Base-by-base conservation (phyloP, 2,113 vertebrate species). In the Chionomys nivalis region DNA sequence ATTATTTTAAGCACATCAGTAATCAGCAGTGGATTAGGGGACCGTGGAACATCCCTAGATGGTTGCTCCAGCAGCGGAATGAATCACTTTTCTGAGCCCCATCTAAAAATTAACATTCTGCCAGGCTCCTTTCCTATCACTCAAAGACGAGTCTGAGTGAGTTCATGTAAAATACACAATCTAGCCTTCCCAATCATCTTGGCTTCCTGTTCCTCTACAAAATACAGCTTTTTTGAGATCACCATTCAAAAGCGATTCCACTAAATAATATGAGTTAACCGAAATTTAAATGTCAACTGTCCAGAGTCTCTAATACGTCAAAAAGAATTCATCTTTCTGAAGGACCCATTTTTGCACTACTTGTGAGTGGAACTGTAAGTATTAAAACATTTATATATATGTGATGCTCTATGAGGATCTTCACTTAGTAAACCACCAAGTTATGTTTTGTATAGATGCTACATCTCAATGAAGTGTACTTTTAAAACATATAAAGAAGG, bases 1-100 rank as follows among this genome's bases (percentile, higher is more conserved):
- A 79, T 75, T 92, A 85, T 72, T 82, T 87, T 77, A 82, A 97
- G 87, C 42, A 3, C 17, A 87, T 92, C 31, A 66, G 76, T 90
- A 95, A 89, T 88, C 73, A 96, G 26, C 10, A 81, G 68, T 11
- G 87, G 85, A 77, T 94, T 5, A 76, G 89, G 93, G 47, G 70
- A 42, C 21, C 88, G 17, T 61, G 33, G 42, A 94, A 76, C 28
- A 58, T 90, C 12, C 12, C 76, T 58, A 90, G 16, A 76, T 94
- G 42, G 90, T 93, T 96, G 42, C 49, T 97, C n/a, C 49, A 81
- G 65, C 49, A 91, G 66, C 87, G 86, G 81, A 70, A 49, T 82
- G 52, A 93, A 47, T 89, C 61, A 73, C 16, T 24, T 21, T 85
- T 72, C 61, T 77, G 82, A 33, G 8, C 4, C 42, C 26, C 8